These are phyloP conservation scores for Pachymerium ferrugineum DNA, from an alignment of 2,888 invertebrate genomes.

Conservation along the genomic window DNA sequence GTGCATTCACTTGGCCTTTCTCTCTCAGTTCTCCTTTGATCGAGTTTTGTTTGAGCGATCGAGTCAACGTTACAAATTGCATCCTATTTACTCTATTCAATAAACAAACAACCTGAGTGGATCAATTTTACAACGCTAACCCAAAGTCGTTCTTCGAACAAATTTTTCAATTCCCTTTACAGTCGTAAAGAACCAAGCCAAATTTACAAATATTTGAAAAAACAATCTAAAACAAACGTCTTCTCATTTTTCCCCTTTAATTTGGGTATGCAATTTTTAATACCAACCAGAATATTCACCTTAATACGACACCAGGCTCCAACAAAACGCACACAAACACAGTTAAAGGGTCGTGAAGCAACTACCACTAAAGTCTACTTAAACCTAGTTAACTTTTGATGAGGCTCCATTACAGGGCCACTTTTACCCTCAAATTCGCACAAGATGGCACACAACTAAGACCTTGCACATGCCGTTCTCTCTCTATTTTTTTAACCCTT, in stretches of 20 bases:
- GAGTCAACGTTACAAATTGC: conserved; percentile 21
- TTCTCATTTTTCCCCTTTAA: neutral
- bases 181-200: neutral
- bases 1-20: conserved; percentile 18
- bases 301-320: conserved; percentile 18
- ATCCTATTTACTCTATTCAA: conserved; percentile 18
- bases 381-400: conserved; percentile 21
- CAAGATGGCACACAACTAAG: conserved; percentile 12
- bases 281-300: neutral
- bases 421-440: conserved; percentile 15
- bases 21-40: conserved; percentile 9
- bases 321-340: conserved; percentile 18
- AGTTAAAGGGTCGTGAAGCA: conserved; percentile 18
- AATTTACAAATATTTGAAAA: neutral
- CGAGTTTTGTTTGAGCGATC: conserved; percentile 21
- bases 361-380: conserved; percentile 18
- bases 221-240: neutral
- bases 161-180: neutral
- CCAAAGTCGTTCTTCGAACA: neutral
- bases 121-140: conserved; percentile 10
- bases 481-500: neutral
- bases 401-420: conserved; percentile 20
- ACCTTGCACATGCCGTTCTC: neutral
- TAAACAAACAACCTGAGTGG: conserved; percentile 4
- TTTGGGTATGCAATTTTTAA: neutral